Base-by-base conservation (phyloP, 2,797 vertebrate species). In the Melanogrammus aeglefinus region DNA sequence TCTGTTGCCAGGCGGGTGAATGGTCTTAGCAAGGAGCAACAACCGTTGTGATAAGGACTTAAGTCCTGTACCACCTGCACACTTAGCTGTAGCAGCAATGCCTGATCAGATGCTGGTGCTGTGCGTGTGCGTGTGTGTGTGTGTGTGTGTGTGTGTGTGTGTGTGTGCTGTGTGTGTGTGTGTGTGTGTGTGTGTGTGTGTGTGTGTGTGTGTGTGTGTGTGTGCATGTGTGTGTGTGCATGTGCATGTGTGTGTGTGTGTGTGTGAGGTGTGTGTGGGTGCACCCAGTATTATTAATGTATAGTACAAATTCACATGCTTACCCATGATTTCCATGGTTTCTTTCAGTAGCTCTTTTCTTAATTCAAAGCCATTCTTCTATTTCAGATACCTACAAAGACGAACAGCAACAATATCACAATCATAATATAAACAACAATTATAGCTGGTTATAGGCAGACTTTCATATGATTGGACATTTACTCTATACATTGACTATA, bases 321-420 rank as follows among this genome's bases (percentile, higher is more conserved):
- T 85, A 93, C 92, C 90, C 82, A 92, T 87, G 77, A 91, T 86
- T 77, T 93, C 91, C 92, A 93, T 92, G 39, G 29, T 41, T 36
- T 27, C 18, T 44, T 77, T 10, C 6, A n/a, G 36, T 70, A 63
- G 41, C 29, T 73, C 35, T 24, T 13, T 51, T 70, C 71, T 85
- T 72, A 82, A 41, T 84, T 84, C 47, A 75, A 78, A 71, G 78
- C 85, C 87, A 88, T 82, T 77, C 35, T 73, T 80, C 38, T 57
- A 27, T 79, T 57, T 84, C 75, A 79, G 78, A 77, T 75, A 87
- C 78, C 90, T 90, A 84, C 9, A 81, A 86, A 77, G 10, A 44
- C 0, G 0, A 29, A 84, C 1, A 12, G 82, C 33, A 72, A 33
- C 14, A 71, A 71, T 31, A 35, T 31, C 5, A 4, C 14, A 21